Conservation (phyloP, 2,113 vertebrate species). For the Pelecanus crispus region DNA sequence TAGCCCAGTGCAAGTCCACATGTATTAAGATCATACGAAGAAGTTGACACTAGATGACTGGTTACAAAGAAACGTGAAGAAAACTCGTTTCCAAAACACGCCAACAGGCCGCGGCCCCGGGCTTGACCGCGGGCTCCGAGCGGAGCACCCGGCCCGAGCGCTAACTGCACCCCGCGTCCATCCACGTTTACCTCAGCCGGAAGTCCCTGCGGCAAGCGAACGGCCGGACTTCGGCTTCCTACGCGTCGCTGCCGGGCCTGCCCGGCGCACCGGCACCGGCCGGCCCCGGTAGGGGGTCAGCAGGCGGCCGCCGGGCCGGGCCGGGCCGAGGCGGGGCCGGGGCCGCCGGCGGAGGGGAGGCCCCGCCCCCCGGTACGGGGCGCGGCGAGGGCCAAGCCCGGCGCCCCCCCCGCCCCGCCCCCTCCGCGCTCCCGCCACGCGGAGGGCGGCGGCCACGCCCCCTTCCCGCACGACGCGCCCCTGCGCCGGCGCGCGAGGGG, state of each 20-base stretch:
- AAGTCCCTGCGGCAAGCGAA: neutral
- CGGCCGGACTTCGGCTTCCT: neutral
- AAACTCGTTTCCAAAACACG: neutral
- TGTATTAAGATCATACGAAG: neutral
- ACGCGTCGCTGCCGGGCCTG: neutral
- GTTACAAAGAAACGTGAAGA: neutral
- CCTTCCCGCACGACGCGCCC: neutral
- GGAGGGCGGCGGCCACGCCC: neutral
- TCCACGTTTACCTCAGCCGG: neutral
- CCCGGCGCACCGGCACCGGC: neutral
- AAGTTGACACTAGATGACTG: rapidly evolving
- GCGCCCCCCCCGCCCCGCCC: neutral
- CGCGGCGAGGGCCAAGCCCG: neutral
- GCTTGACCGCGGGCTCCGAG: rapidly evolving
- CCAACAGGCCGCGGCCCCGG: neutral
- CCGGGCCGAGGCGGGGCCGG: too few species aligned
- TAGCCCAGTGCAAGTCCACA: neutral
- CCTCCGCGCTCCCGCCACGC: neutral
- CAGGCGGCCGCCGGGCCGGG: too few species aligned
- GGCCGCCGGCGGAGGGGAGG: too few species aligned
- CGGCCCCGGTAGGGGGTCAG: too few species aligned
- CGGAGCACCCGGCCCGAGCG: neutral
- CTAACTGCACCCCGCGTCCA: rapidly evolving
- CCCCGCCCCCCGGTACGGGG: neutral
- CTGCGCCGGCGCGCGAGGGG: neutral